Evolutionary conservation across 2,888 invertebrate genomes (phyloP).

Genomic region (Punctoribates punctum): DNA sequence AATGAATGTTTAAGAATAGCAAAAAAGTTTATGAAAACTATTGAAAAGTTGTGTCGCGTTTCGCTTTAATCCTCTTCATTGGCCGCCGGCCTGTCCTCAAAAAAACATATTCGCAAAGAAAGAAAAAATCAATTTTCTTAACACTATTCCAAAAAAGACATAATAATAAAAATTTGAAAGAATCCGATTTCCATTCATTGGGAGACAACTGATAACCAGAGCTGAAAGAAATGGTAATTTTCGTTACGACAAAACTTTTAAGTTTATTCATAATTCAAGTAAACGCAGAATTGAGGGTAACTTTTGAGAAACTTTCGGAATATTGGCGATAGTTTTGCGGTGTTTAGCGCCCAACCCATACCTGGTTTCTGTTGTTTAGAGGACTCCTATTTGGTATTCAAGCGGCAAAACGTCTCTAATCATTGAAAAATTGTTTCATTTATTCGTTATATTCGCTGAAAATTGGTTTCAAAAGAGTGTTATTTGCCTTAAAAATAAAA

Average conservation of each 20-base stretch:
- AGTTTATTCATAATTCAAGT: too few species aligned
- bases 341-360: too few species aligned
- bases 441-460: neutral
- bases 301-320: too few species aligned
- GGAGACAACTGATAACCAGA: too few species aligned
- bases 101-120: neutral
- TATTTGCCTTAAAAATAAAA: neutral
- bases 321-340: too few species aligned
- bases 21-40: neutral
- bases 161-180: neutral
- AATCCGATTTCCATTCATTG: neutral
- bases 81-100: neutral
- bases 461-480: neutral
- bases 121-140: slow-evolving; percentile 17
- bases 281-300: too few species aligned
- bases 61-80: neutral
- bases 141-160: neutral
- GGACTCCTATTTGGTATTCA: slow-evolving; percentile 2
- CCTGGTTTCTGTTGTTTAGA: neutral
- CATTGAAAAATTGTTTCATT: neutral
- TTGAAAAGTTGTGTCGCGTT: neutral
- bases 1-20: too few species aligned
- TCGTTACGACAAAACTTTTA: too few species aligned
- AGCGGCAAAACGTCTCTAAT: neutral
- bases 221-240: too few species aligned